Conservation (phyloP, 2,113 vertebrate species). For the Echinops telfairi region DNA sequence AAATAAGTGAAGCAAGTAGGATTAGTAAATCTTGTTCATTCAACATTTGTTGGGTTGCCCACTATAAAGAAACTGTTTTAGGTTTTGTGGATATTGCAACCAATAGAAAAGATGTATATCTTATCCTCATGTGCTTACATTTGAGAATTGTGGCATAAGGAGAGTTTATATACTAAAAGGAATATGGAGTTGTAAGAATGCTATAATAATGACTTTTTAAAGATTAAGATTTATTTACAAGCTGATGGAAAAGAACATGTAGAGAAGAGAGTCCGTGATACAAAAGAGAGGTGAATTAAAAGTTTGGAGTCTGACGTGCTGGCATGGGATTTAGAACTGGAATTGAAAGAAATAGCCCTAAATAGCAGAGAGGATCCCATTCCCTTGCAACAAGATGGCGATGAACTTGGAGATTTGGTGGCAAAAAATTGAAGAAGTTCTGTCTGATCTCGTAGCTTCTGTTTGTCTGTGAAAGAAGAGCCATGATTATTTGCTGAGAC, state of each 20-base stretch:
- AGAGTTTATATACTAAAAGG: not conserved
- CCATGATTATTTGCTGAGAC: not conserved
- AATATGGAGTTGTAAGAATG: not conserved
- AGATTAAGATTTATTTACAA: conserved; percentile 47
- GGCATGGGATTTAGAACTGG: not conserved
- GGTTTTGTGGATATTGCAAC: not conserved
- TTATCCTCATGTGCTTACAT: too few relatives aligned
- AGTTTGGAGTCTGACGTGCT: not conserved
- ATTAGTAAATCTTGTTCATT: not conserved
- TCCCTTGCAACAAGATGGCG: not conserved
- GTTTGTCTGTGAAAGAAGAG: not conserved
- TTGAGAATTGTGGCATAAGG: not conserved
- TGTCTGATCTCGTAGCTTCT: conserved; percentile 2
- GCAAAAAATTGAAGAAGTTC: conserved; percentile 15
- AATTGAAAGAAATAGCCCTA: conserved; percentile 28
- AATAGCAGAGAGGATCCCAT: not conserved
- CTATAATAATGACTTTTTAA: not conserved
- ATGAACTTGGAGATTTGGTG: conserved; percentile 14
- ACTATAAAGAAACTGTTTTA: not conserved
- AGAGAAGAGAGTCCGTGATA: not conserved
- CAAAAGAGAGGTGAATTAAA: conserved; percentile 22
- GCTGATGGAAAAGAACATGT: not conserved
- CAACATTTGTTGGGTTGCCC: not conserved
- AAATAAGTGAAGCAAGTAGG: not conserved
- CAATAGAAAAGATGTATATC: not conserved